Base-by-base conservation (phyloP, 2,113 vertebrate genomes). In the Scomber japonicus region DNA sequence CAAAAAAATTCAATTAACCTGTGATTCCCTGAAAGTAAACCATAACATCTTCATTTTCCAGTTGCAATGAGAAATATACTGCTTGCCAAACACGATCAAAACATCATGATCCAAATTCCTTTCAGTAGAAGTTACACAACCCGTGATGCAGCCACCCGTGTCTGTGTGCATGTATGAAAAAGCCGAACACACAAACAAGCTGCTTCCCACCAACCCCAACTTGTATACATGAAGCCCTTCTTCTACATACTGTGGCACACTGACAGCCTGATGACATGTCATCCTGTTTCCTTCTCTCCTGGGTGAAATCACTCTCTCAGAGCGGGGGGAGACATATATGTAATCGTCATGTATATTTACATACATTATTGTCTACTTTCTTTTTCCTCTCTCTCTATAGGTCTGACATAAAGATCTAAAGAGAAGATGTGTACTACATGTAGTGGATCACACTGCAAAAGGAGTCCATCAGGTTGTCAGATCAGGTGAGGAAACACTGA, bases 31-130 rank as follows among this genome's bases (percentile, higher is more conserved):
- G 11, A 54, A 68, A 61, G 6, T 73, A n/a, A 21, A 16, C 35
- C 4, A 61, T 11, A 27, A n/a, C 5, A 54, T 62, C 24, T 40
- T 3, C 63, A 75, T 15, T 35, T 56, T 40, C 8, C 56, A 62
- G 21, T 1, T 5, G 0, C 48, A 3, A 64, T 31, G 4, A 46
- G 4, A 60, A 69, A 30, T 45, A 59, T 8, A 5, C 14, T 27
- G 24, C 24, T 2, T 3, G 13, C 11, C 56, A 73, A 4, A 9
- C 31, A 7, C 0, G 49, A 84, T 85, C 81, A 76, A 60, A 56
- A 85, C 68, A 79, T 60, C 70, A 76, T 82, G 82, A 90, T 89
- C 76, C 67, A 82, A 81, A 91, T 82, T 80, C 75, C 80, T 83
- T 30, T 60, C 51, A 63, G 74, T 78, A 80, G 72, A 9, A 45